Base-by-base conservation (phyloP, 1,140 invertebrate genomes). In the Hylaeus anthracinus region DNA sequence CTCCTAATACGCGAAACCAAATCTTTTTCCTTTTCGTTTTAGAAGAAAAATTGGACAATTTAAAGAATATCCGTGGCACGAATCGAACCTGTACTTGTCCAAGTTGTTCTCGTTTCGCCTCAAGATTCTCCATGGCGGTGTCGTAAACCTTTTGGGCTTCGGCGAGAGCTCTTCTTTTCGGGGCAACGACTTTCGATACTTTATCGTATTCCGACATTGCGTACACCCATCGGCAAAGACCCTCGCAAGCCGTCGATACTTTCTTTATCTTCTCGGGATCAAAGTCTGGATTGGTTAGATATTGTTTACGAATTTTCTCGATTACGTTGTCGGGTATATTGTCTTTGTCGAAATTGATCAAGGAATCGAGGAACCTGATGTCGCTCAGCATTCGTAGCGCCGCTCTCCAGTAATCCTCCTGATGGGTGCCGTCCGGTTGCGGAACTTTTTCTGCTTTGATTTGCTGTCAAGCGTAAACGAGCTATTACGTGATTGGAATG, bases 381-480 rank as follows among this genome's bases (percentile, higher is more conserved):
- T 99, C 98, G 73, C 97, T 97, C 0, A 99, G 94, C 39, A 99
- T 90, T 91, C 97, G 97, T 88, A 99, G 97, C 0, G 98, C 98
- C 0, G 97, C 96, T 9, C 96, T 97, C 98, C 98, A 99, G 91
- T 97, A 99, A 91, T 99, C 98, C 80, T 99, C 98, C 0, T 96
- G 91, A 0, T 94, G 95, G 84, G 97, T 96, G 77, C 98, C 98
- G 0, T 96, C 96, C 3, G 92, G 90, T 15, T 91, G 92, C 9
- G 96, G 96, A 63, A 97, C 94, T 90, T 96, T 96, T 81, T 98
- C 97, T 0, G 98, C 96, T 94, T 98, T 98, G 2, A 98, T 94
- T 88, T 96, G 96, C 95, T 96, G 39, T 26, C 2, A 0, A 41
- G 26, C 26, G 26, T 26, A 58, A 9, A 14, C 45, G 0, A 10